Base-by-base conservation (phyloP, 2,797 vertebrate species). In the Triplophysa yarkandensis region DNA sequence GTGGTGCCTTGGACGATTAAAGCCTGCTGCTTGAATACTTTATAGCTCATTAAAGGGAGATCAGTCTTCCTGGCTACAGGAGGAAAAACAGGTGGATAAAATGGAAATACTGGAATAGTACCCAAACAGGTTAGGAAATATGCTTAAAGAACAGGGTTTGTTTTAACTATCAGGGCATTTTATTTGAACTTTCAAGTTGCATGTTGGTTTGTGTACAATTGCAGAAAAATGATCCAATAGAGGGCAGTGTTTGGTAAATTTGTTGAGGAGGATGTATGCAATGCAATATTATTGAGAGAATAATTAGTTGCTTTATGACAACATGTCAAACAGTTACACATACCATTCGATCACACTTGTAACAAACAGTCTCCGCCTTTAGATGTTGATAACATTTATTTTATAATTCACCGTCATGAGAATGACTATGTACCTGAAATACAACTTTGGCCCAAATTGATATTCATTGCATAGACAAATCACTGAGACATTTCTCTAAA, bases 1-100 rank as follows among this genome's bases (percentile, higher is more conserved):
- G 89, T 68, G 87, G 86, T 84, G 88, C 87, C 87, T 83, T 72
- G 77, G 77, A 85, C 86, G 87, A 86, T 91, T 89, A 90, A 82
- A 81, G 85, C 81, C 77, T 79, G 81, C 86, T 61, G 80, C 84
- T 83, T 83, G 86, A 86, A 84, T 81, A 74, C 83, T 85, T 88
- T 85, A 86, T 84, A 60, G 81, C 74, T 87, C 87, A 91, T 93
- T 90, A 92, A 32, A 46, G 67, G 19, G 69, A 41, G 30, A 55
- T 63, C 75, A 48, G 57, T 67, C 25, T 57, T 57, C 46, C 70
- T 23, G 1, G 46, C n/a, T 27, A 39, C 62, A 39, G 34, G 52
- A 46, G 32, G 43, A 48, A 69, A 43, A 70, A 62, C 28, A 52
- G 19, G 17, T 25, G 71, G 16, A n/a, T 19, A n/a, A 57, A 41